Evolutionary conservation across 2,888 invertebrate species (phyloP).

Genomic region (Prenolepis imparis): DNA sequence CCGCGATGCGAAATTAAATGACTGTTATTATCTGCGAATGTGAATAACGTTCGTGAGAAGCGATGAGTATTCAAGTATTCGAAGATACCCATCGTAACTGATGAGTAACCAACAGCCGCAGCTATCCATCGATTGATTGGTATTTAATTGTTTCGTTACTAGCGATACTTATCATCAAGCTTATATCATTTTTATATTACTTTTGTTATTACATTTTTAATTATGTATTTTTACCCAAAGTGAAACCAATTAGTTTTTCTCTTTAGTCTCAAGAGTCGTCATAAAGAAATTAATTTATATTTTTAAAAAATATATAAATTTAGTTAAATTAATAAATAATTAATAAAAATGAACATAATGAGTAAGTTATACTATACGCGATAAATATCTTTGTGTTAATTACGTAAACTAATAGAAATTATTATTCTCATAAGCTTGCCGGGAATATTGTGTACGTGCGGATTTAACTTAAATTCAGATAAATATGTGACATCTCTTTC

Average conservation of each 20-base stretch:
- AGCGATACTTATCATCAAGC: not conserved
- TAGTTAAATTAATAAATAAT: not conserved
- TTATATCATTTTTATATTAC: not conserved
- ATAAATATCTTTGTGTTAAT: constrained; percentile 2
- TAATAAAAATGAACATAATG: not conserved
- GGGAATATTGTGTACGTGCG: not conserved
- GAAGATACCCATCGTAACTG: constrained; percentile 17
- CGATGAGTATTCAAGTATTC: constrained; percentile 7
- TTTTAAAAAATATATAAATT: not conserved
- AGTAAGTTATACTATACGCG: not conserved
- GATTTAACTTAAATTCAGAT: not conserved
- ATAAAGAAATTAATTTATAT: not conserved
- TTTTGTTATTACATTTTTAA: not conserved
- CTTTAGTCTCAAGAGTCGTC: not conserved
- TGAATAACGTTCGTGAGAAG: constrained; percentile 12
- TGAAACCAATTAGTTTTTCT: not conserved
- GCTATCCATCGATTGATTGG: constrained; percentile 17
- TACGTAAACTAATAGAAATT: not conserved
- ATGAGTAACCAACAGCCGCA: constrained; percentile 5
- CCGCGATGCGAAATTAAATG: constrained; percentile 32
- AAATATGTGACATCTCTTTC: not conserved
- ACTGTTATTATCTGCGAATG: constrained; percentile 30
- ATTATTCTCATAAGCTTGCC: not conserved
- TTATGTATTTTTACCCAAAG: no score
- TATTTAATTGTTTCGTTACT: constrained; percentile 6